These are phyloP conservation scores for Pegea sp. DNA, from an alignment of 23 tunicate genomes.

Conservation along the genomic window DNA sequence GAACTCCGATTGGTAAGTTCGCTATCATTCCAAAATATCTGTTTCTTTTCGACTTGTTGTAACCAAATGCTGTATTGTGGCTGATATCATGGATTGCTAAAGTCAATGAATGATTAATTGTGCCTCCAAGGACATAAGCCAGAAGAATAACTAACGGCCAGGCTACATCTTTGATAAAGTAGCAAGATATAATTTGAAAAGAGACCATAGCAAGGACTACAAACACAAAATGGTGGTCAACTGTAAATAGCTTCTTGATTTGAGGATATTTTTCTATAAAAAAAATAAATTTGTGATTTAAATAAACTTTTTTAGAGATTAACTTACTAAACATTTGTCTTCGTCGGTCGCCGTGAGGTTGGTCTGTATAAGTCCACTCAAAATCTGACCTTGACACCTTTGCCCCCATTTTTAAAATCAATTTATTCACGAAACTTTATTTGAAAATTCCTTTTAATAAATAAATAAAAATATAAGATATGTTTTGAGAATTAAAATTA, in stretches of 20 bases:
- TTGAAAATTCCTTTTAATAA: too few species aligned
- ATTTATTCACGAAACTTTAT: too few species aligned
- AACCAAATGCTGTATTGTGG: constrained; percentile 90
- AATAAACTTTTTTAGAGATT: background rate
- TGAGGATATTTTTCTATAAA: constrained; percentile 67
- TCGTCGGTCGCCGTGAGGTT: constrained; percentile 83
- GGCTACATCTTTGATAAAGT: constrained; percentile 56
- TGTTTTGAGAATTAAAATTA: too few species aligned
- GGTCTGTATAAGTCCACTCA: constrained; percentile 88
- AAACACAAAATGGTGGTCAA: constrained; percentile 45
- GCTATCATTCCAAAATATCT: constrained; percentile 94
- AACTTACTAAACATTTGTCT: constrained; percentile 53
- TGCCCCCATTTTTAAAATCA: constrained; percentile 34
- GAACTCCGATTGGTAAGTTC: constrained; percentile 80
- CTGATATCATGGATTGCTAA: constrained; percentile 89
- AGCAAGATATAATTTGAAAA: constrained; percentile 56
- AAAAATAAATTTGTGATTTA: background rate
- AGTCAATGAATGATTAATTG: constrained; percentile 83
- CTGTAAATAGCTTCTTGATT: constrained; percentile 58
- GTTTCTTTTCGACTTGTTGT: constrained; percentile 49
- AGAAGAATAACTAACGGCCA: constrained; percentile 45
- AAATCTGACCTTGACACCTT: constrained; percentile 64
- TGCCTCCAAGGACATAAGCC: constrained; percentile 89
- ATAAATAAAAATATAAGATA: too few species aligned
- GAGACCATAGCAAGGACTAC: constrained; percentile 87